Evolutionary conservation across 64 coral and sea anemone species (phyloP), one percentile per base, ranked within the genome.

Genomic region (Montipora sp.): DNA sequence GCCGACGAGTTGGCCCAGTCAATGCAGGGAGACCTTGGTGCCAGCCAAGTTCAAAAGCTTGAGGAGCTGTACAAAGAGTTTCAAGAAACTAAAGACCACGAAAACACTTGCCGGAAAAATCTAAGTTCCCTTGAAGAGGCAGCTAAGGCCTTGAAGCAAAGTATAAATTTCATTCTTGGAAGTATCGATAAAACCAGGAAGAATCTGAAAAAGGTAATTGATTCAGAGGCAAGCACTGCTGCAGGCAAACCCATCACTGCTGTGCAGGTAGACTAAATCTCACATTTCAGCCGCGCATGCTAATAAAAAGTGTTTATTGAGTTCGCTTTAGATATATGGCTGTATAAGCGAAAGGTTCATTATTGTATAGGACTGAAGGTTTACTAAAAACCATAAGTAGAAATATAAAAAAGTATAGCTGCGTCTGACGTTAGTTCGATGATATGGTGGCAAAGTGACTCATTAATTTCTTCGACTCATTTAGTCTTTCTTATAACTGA

Each of bases 1-100:
- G 93, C 93, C 7, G 93, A 95, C 13, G 88, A 95, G 66, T 19
- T 95, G 48, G 89, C 60, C 2, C 7, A 24, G 51, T 11, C 85
- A 51, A 21, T 60, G 18, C 81, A 91, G 2, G 74, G 74, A 3
- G 84, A 87, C 15, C 75, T 95, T 3, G 51, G 27, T 24, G 67
- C 77, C 23, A 80, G 53, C 27, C 89, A 95, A 70, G 23, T 36
- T 8, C 13, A 91, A 7, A 66, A 7, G 7, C 21, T 95, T 46
- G 12, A 12, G 20, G 7, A 43, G 11, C 61, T 95, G 14, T 61
- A 22, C 14, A 23, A 60, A 2, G 83, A 91, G 13, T 95, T 95
- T 48, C 43, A 90, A 61, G 58, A 87, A 48, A 95, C 23, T 63
- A 90, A 79, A 51, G 50, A 87, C 2, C 51, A 16, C 43, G 78